Conservation (phyloP, 2,888 invertebrate genomes). For the Nephrotoma guestfalica region DNA sequence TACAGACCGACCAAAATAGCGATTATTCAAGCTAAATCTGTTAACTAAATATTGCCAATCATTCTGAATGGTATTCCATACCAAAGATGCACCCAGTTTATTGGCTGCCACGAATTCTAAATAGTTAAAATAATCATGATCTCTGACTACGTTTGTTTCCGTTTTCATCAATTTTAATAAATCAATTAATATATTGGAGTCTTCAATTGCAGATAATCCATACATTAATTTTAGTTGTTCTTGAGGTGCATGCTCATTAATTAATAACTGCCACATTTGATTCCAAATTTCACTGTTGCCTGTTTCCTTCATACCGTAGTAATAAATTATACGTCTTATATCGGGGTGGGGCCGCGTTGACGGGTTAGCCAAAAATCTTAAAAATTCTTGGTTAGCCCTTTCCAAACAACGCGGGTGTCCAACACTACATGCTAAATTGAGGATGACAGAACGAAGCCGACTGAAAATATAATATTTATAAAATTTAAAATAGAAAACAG, state of each 20-base stretch:
- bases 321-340: constrained; percentile 47
- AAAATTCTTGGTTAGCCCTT: constrained; percentile 43
- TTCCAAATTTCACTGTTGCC: constrained; percentile 58
- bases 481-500: constrained; percentile 4
- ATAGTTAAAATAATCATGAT: constrained; percentile 72
- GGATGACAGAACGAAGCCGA: constrained; percentile 45
- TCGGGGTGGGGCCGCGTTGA: constrained; percentile 43
- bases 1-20: constrained; percentile 63
- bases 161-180: constrained; percentile 60
- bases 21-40: constrained; percentile 68
- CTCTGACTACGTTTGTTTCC: constrained; percentile 49
- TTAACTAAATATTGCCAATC: constrained; percentile 63
- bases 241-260: constrained; percentile 58
- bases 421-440: constrained; percentile 47
- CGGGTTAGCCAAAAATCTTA: constrained; percentile 41
- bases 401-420: constrained; percentile 44
- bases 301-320: constrained; percentile 51
- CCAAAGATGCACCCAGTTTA: constrained; percentile 54
- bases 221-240: constrained; percentile 59
- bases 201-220: constrained; percentile 53
- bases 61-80: constrained; percentile 72
- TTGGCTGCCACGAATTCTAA: constrained; percentile 52
- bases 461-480: constrained; percentile 31
- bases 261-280: constrained; percentile 54
- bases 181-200: constrained; percentile 51